Conservation (phyloP, 2,797 vertebrate species). For the Centroberyx gerrardi region DNA sequence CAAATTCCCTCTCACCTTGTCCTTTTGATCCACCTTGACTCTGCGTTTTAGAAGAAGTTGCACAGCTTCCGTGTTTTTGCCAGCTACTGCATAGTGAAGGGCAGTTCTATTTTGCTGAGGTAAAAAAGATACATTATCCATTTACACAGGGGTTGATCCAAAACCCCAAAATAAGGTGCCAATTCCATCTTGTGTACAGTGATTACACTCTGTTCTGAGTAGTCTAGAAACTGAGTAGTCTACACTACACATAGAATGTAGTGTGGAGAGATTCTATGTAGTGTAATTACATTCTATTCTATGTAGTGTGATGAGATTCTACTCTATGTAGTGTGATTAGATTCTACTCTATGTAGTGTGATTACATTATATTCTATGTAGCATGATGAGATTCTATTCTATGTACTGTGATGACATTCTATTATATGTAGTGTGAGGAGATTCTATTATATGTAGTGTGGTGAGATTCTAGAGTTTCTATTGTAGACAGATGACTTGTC, state of each 20-base stretch:
- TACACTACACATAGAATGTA: too few species aligned
- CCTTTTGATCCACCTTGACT: slow-evolving; percentile 90
- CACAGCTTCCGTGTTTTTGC: slow-evolving; percentile 85
- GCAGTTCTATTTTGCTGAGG: slow-evolving; percentile 89
- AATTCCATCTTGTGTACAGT: too few species aligned
- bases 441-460: neutral
- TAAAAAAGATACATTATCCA: slow-evolving; percentile 35
- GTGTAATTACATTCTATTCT: too few species aligned
- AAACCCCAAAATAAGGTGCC: neutral
- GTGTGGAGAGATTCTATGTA: too few species aligned
- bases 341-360: too few species aligned
- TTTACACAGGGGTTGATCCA: neutral
- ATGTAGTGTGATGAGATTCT: too few species aligned
- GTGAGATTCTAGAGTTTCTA: neutral
- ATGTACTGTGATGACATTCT: neutral
- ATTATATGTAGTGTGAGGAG: neutral
- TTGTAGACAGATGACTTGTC: neutral
- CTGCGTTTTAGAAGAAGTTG: slow-evolving; percentile 90
- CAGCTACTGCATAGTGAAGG: slow-evolving; percentile 92
- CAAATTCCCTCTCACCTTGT: slow-evolving; percentile 85
- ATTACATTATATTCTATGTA: too few species aligned
- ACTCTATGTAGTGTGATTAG: too few species aligned
- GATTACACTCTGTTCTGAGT: too few species aligned
- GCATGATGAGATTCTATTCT: too few species aligned
- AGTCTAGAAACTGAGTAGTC: too few species aligned